Percentiles rank a stretch among this genome's conserved stretches.
Conservation (phyloP, 2,888 invertebrate species). For the Heteromyza rotundicornis region DNA sequence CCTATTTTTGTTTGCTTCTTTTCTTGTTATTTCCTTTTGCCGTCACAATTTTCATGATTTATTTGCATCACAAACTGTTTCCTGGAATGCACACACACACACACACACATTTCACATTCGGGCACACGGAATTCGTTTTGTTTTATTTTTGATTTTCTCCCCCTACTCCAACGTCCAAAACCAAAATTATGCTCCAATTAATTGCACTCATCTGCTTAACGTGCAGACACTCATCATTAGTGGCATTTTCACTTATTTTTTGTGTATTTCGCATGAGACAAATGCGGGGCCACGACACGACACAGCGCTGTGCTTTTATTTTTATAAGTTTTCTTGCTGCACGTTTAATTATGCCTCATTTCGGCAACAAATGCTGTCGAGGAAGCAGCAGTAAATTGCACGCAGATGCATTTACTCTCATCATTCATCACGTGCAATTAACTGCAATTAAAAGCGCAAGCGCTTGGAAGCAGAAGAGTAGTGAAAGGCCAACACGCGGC, state of each 20-base stretch:
- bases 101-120: neutral
- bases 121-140: neutral
- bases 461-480: neutral
- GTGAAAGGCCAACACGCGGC: too few relatives aligned
- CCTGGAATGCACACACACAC: neutral
- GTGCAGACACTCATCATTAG: constrained; percentile 32
- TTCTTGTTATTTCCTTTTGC: neutral
- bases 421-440: constrained; percentile 23
- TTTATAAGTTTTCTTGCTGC: neutral
- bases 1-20: too few relatives aligned
- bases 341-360: neutral
- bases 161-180: neutral
- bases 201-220: constrained; percentile 34
- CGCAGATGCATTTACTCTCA: neutral
- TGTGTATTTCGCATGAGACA: neutral
- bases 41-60: neutral
- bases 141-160: too few relatives aligned
- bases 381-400: neutral
- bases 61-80: neutral
- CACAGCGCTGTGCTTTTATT: neutral
- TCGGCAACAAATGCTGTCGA: neutral
- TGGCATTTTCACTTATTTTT: neutral
- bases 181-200: constrained; percentile 30
- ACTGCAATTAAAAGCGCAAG: constrained; percentile 15
- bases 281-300: too few relatives aligned